These are phyloP conservation scores for Hyperoodon ampullatus DNA, from an alignment of 2,113 vertebrate genomes.

Conservation along the genomic window DNA sequence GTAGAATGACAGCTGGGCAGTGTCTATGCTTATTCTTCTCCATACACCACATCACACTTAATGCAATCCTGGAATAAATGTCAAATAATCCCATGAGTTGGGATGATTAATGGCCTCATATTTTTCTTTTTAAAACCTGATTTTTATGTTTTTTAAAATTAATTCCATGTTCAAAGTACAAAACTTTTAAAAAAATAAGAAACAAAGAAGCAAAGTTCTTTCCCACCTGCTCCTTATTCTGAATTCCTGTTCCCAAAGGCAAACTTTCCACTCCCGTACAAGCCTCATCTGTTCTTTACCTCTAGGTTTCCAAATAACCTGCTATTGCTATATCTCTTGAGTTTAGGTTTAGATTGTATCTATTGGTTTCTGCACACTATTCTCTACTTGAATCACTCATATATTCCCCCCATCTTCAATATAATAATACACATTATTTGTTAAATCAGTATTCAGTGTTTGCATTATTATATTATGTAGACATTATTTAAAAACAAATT, in stretches of 20 bases:
- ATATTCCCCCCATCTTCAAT: not conserved
- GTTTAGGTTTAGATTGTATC: not conserved
- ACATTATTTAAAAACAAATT: not conserved
- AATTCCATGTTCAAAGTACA: not conserved
- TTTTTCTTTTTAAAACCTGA: not conserved
- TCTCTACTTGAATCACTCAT: not conserved
- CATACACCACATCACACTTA: not conserved
- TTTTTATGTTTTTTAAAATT: not conserved
- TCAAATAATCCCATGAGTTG: not conserved
- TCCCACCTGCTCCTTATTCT: fast-evolving
- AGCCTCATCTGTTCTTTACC: not conserved
- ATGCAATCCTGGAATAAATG: not conserved
- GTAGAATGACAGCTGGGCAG: fast-evolving
- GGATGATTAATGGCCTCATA: too few relatives aligned
- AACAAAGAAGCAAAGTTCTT: not conserved
- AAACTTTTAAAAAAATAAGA: not conserved
- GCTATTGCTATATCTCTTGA: not conserved
- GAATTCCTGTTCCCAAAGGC: not conserved
- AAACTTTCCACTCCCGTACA: not conserved
- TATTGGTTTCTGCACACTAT: not conserved
- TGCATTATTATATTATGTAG: not conserved
- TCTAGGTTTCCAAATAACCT: not conserved
- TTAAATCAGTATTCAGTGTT: not conserved
- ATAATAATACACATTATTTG: not conserved
- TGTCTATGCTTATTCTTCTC: not conserved